Evolutionary conservation across 2,888 invertebrate species (phyloP).

Genomic region (Tuberolachnus salignus): DNA sequence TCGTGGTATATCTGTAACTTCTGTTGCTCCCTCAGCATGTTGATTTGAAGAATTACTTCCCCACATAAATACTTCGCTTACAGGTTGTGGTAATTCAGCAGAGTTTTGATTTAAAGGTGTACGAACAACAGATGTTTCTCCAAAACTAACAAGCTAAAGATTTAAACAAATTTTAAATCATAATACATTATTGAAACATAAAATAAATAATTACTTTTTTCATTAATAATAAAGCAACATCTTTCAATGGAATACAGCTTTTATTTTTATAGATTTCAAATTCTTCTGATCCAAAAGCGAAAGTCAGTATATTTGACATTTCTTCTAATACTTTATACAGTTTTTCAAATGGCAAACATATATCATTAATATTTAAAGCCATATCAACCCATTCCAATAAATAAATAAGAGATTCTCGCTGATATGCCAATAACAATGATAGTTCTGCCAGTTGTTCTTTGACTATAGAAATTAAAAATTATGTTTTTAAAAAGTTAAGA

Average conservation of each 20-base stretch:
- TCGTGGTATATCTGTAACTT: slow-evolving; percentile 68
- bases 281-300: slow-evolving; percentile 55
- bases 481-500: not conserved
- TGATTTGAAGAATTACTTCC: slow-evolving; percentile 72
- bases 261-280: slow-evolving; percentile 54
- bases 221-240: slow-evolving; percentile 67
- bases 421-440: slow-evolving; percentile 67
- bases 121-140: slow-evolving; percentile 52
- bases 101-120: slow-evolving; percentile 54
- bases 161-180: not conserved
- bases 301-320: slow-evolving; percentile 52
- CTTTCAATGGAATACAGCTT: slow-evolving; percentile 63
- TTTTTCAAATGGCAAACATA: slow-evolving; percentile 55
- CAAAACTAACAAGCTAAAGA: slow-evolving; percentile 52
- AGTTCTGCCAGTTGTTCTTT: slow-evolving; percentile 65
- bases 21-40: slow-evolving; percentile 68
- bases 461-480: slow-evolving; percentile 59
- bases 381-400: slow-evolving; percentile 71
- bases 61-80: slow-evolving; percentile 69
- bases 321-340: slow-evolving; percentile 54
- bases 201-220: slow-evolving; percentile 62
- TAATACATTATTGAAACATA: not conserved
- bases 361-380: slow-evolving; percentile 63
- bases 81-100: slow-evolving; percentile 61
- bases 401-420: slow-evolving; percentile 68